Base-by-base conservation (phyloP, 2,888 invertebrate species). In the Hoplodrina ambigua region DNA sequence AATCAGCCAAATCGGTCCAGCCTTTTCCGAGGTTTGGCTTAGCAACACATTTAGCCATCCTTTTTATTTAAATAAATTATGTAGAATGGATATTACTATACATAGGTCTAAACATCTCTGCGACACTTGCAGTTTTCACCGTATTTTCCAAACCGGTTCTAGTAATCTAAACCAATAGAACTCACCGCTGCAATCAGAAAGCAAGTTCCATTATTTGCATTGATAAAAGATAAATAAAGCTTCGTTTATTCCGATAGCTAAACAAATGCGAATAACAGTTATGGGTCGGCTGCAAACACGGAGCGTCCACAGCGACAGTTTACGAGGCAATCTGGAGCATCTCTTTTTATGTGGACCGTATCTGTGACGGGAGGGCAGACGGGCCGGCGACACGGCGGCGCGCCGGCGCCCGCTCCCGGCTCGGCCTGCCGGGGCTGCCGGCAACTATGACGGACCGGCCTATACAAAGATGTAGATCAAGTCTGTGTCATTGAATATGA, bases 311-410 rank as follows among this genome's bases (percentile, higher is more conserved):
- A 69, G 60, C 69, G 75, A 83, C 86, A 86, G 88, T 92, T 92
- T 91, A 91, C 88, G 91, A 91, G 90, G 91, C 90, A 92, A 93
- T 94, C 90, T 93, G 91, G 92, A 90, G 87, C 90, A 86, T 86
- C 85, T 86, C 87, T 72, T 89, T 88, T 89, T 91, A 89, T 89
- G 86, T 86, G 79, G 83, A 61, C 81, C 85, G 82, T 81, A 83
- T 82, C 81, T 84, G 85, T 80, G 86, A 64, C 85, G 85, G 41
- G 73, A 83, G 88, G 88, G 87, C 89, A 94, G 95, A 94, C 94
- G 88, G 77, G 89, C 75, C 89, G 95, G 93, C 94, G 92, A 74
- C 93, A 88, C 72, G 87, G 72, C 85, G 91, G 89, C 93, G 90
- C 87, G 87, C 66, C 82, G 86, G 82, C 86, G 84, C 85, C 78